Base-by-base conservation (phyloP, 2,797 vertebrate species). In the Syngnathus rostellatus region DNA sequence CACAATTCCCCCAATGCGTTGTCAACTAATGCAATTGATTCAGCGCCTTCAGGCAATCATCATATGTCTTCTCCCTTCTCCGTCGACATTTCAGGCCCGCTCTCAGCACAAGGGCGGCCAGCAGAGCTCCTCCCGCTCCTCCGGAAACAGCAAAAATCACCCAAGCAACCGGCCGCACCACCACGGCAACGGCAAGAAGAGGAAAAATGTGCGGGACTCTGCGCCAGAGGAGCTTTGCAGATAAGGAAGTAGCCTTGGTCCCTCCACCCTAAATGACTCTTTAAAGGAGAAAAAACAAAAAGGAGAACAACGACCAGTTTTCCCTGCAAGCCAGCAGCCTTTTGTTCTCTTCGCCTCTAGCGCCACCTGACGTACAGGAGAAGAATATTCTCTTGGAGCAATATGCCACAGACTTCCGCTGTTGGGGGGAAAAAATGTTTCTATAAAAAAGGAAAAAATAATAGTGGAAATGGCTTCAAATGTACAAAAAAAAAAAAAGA, bases 191-290 rank as follows among this genome's bases (percentile, higher is more conserved):
- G 89, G 92, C 89, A 99, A 98, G 87, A 97, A 94, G 89, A 94
- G 96, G 93, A 98, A 94, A 93, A 95, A 95, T 87, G 93, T 94
- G 89, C 90, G 94, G 69, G 96, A 97, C 73, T 85, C 89, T 0
- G 88, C 89, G 77, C 92, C 94, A 68, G 93, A 95, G 64, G 94
- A 98, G 84, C 91, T 96, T 60, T 98, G 92, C 90, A 97, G 96
- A 95, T 98, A 99, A 93, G 84, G 81, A 62, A 64, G 17, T 12
- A 17, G 40, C 72, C 45, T 40, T 11, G 70, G 55, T 62, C 67
- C 8, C 11, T 2, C 7, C 31, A 19, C 39, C 62, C 23, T 6
- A 11, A 31, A 51, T 43, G 38, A 57, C 45, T 54, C 68, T 53
- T n/a, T 23, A 1, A 12, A 62, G 41, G 39, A 43, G 17, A 62